Percentiles rank a stretch among this genome's conserved stretches.
These are phyloP conservation scores for Omphaloscelis lunosa DNA, from an alignment of 2,888 invertebrate species.

Conservation along the genomic window DNA sequence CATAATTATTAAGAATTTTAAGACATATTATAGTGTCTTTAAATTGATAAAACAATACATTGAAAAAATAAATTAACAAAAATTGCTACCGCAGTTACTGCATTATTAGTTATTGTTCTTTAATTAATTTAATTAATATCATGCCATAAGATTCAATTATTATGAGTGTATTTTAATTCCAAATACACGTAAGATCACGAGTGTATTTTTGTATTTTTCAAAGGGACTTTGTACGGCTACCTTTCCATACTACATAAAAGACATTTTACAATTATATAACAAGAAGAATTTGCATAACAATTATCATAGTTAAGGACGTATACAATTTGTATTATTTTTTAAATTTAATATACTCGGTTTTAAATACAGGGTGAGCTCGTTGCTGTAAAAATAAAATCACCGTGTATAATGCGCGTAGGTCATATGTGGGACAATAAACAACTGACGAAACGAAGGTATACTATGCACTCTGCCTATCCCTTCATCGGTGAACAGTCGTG, in stretches of 20 bases:
- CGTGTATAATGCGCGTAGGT: too few species aligned
- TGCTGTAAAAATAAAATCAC: not conserved
- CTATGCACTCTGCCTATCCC: not conserved
- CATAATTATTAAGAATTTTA: constrained; percentile 22
- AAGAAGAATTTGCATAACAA: constrained; percentile 62
- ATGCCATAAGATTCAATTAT: constrained; percentile 55
- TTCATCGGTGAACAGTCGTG: not conserved
- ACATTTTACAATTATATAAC: constrained; percentile 64
- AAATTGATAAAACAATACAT: constrained; percentile 20
- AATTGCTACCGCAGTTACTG: constrained; percentile 2
- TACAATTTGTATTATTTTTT: not conserved
- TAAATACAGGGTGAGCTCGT: not conserved
- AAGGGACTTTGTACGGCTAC: constrained; percentile 8
- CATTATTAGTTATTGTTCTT: constrained; percentile 25
- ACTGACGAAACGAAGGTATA: not conserved
- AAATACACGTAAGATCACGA: constrained; percentile 33
- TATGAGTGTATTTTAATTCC: constrained; percentile 27
- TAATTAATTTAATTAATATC: constrained; percentile 52
- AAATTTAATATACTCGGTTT: not conserved
- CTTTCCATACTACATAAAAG: constrained; percentile 12
- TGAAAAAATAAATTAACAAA: constrained; percentile 22
- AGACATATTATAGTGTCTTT: constrained; percentile 43
- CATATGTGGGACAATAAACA: not conserved
- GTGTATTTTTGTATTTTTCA: not conserved
- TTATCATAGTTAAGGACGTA: constrained; percentile 47